Percentiles rank a stretch among this genome's conserved stretches.
These are phyloP conservation scores for Chlorospingus flavigularis DNA, from an alignment of 2,797 vertebrate species.

Conservation along the genomic window DNA sequence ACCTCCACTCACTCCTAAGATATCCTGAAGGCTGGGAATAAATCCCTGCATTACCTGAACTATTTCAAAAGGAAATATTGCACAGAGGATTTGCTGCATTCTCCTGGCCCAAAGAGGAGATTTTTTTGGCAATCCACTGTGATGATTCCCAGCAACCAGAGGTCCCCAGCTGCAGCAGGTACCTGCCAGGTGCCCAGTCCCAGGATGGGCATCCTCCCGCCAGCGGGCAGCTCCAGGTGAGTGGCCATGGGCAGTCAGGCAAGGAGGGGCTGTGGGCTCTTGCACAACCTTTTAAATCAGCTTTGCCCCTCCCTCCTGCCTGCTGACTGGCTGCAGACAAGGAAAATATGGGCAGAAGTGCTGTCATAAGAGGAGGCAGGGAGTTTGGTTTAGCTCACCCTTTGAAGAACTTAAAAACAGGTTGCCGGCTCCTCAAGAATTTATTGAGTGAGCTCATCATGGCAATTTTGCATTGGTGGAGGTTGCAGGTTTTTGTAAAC, in stretches of 20 bases:
- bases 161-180: background rate
- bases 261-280: background rate
- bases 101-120: background rate
- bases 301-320: background rate
- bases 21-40: fast-evolving
- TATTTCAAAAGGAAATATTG: fast-evolving
- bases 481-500: background rate
- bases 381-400: background rate
- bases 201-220: background rate
- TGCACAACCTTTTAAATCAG: background rate
- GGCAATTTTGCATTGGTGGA: background rate
- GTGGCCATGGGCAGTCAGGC: background rate
- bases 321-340: background rate
- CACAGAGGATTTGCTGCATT: background rate
- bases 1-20: background rate
- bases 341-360: background rate
- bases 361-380: background rate
- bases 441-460: fast-evolving
- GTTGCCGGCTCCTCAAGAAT: background rate
- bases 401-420: background rate
- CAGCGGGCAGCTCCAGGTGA: background rate
- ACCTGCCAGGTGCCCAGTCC: background rate
- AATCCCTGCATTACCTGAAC: background rate
- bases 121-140: fast-evolving
- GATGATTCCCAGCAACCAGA: background rate